Base-by-base conservation (phyloP, 2,113 vertebrate species). In the Platysternon megacephalum region DNA sequence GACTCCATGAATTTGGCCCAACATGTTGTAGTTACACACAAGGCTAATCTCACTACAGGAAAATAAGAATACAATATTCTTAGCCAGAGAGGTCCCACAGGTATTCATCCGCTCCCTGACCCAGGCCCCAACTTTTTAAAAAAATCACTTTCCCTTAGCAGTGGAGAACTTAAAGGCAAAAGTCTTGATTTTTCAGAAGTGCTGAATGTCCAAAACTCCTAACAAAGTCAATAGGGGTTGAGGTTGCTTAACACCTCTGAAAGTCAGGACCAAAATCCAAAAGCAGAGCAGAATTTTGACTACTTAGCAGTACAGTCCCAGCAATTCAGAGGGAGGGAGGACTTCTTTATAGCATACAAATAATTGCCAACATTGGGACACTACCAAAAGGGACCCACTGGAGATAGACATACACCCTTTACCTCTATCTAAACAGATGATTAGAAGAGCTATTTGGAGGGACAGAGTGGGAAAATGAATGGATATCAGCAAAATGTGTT, bases 251-350 rank as follows among this genome's bases (percentile, higher is more conserved):
- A 35, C 39, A 85, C 4, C 39, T 82, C 79, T 61, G 29, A 10
- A 93, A 91, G 89, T 93, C 11, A 93, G 35, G 86, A 58, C 35
- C 78, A 1, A 82, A 83, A 44, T 7, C 93, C 79, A 90, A 94
- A 84, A 86, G 81, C 56, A 61, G 29, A 61, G 29, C 58, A 72
- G 84, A 5, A 65, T 80, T 74, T 61, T 74, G 44, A 90, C 26
- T 88, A 48, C 28, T 87, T 72, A 91, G 90, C 93, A 87, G 4
- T 28, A 61, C 5, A 14, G 24, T 84, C 94, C 65, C 79, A 91
- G 85, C 56, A 91, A 85, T 53, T 44, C 85, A 44, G 82, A 86
- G 2, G 65, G 89, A 32, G 89, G 26, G 90, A 86, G 90, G 14
- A 16, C 11, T 39, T 28, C 42, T 16, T 65, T 68, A 79, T 3